Evolutionary conservation across 1,140 invertebrate genomes (phyloP).

Genomic region (Drosophila neocordata): DNA sequence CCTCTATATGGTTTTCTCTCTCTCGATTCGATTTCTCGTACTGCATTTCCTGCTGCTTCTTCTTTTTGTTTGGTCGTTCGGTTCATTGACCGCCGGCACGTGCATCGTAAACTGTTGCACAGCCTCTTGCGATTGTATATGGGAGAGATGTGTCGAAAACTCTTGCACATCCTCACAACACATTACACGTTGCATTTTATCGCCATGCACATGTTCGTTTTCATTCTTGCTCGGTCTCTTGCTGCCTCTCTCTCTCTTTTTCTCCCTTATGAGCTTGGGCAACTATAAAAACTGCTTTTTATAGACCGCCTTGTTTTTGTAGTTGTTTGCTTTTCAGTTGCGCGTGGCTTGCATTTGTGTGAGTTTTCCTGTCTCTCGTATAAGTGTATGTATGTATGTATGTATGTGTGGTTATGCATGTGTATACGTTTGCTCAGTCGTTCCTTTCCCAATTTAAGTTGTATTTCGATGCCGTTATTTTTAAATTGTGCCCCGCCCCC

Average conservation of each 20-base stretch:
- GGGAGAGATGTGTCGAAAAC: slow-evolving; percentile 57
- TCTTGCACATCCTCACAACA: slow-evolving; percentile 47
- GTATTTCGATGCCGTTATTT: slow-evolving; percentile 52
- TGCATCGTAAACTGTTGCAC: slow-evolving; percentile 72
- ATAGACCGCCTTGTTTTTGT: slow-evolving; percentile 54
- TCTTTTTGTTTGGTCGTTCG: slow-evolving; percentile 7
- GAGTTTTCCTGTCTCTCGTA: slow-evolving; percentile 4
- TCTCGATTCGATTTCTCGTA: neutral
- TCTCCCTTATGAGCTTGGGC: slow-evolving; percentile 16
- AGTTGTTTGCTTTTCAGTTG: slow-evolving; percentile 62
- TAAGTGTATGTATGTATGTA: neutral
- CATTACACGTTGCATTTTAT: slow-evolving; percentile 72
- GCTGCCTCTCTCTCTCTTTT: slow-evolving; percentile 18
- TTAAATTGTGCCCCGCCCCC: slow-evolving; percentile 26
- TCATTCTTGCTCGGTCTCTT: slow-evolving; percentile 20
- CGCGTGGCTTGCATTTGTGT: slow-evolving; percentile 62
- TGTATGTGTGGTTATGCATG: slow-evolving; percentile 2
- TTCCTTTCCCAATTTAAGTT: slow-evolving; percentile 62
- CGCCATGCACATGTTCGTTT: slow-evolving; percentile 63
- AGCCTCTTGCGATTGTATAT: slow-evolving; percentile 50
- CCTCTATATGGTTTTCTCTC: slow-evolving; percentile 3
- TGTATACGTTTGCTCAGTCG: slow-evolving; percentile 7
- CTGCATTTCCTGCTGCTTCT: slow-evolving; percentile 17
- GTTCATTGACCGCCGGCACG: slow-evolving; percentile 78
- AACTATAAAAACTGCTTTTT: slow-evolving; percentile 57